These are phyloP conservation scores for Cheiracanthium punctorium DNA, from an alignment of 2,888 invertebrate genomes.

Conservation along the genomic window DNA sequence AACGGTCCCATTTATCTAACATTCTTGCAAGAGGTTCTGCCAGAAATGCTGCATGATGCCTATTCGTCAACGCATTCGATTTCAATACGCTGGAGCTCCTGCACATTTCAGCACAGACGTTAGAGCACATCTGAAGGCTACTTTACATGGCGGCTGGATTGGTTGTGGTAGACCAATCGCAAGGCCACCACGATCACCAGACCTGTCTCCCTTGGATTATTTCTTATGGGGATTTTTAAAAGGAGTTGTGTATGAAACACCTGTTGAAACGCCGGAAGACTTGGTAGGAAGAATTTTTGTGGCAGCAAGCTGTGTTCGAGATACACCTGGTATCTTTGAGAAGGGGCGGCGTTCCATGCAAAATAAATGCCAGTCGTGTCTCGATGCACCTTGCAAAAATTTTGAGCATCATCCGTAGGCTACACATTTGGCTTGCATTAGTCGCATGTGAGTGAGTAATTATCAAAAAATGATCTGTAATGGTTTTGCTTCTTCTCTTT, in stretches of 20 bases:
- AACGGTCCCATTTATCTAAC: not conserved
- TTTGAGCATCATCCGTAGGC: constrained; percentile 6
- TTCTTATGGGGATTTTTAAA: constrained; percentile 7
- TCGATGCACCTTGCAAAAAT: constrained; percentile 8
- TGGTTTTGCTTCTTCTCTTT: not conserved
- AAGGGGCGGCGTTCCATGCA: constrained; percentile 8
- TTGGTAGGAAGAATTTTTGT: constrained; percentile 9
- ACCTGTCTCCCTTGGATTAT: constrained; percentile 3
- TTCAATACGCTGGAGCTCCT: not conserved
- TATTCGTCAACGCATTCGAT: not conserved
- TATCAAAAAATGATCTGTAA: constrained; percentile 5
- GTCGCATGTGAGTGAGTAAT: not conserved
- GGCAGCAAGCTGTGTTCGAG: constrained; percentile 12
- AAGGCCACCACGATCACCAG: constrained; percentile 9
- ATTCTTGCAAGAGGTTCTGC: not conserved
- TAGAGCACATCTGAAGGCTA: not conserved
- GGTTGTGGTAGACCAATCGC: constrained; percentile 5
- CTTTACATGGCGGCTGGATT: constrained; percentile 12
- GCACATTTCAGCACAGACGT: not conserved
- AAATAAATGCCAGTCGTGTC: not conserved
- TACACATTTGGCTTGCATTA: not conserved
- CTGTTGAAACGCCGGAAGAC: not conserved
- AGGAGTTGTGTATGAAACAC: not conserved
- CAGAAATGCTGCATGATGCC: not conserved
- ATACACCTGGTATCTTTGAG: constrained; percentile 18